Conservation (phyloP, 2,888 invertebrate species). For the Clunio marinus region DNA sequence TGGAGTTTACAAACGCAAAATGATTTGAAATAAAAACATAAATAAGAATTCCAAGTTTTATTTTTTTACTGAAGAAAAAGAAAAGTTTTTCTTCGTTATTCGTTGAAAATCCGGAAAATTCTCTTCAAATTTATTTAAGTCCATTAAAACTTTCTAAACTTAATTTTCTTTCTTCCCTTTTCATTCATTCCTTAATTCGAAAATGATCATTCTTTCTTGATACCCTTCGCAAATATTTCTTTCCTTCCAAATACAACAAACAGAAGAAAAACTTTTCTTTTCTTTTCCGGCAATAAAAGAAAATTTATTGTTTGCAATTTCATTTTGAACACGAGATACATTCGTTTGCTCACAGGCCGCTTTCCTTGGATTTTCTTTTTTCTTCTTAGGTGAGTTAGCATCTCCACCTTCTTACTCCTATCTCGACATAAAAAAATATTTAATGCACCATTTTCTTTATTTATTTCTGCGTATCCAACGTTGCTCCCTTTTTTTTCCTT, state of each 20-base stretch:
- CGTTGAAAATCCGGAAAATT: conserved; percentile 7
- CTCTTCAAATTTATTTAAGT: conserved; percentile 19
- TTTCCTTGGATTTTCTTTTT: background rate
- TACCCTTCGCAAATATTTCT: too few species aligned
- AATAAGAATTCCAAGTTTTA: background rate
- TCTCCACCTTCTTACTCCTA: background rate
- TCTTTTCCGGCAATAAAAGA: conserved; percentile 27
- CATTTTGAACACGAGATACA: conserved; percentile 25
- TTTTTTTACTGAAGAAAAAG: background rate
- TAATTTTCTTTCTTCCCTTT: background rate
- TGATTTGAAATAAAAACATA: background rate
- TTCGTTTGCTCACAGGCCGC: conserved; percentile 2
- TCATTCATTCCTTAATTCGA: conserved; percentile 21
- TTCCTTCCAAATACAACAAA: too few species aligned
- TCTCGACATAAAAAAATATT: conserved; percentile 9
- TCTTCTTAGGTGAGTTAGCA: background rate
- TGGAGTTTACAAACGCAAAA: background rate
- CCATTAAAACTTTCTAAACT: conserved; percentile 27
- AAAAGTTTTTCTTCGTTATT: background rate
- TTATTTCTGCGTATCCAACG: conserved; percentile 6
- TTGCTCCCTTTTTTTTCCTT: background rate
- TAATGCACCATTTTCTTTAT: conserved; percentile 26
- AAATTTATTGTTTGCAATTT: conserved; percentile 38
- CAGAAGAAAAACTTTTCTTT: background rate
- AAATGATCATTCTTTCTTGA: conserved; percentile 19